These are phyloP conservation scores for Varanus salvator DNA, from an alignment of 2,113 vertebrate species.

Conservation along the genomic window DNA sequence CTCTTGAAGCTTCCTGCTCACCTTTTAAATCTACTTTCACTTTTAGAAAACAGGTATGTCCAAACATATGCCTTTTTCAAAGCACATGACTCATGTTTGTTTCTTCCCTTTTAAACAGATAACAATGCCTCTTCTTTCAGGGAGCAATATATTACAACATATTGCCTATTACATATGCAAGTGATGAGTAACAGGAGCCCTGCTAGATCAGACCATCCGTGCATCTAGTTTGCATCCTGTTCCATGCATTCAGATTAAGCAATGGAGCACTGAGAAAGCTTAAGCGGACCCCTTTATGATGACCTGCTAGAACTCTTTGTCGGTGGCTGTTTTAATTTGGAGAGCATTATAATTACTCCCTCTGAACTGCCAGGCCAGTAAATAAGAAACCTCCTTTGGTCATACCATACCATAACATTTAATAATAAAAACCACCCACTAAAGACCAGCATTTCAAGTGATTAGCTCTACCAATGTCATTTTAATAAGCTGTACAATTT, in stretches of 20 bases:
- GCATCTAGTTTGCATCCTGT: too few relatives aligned
- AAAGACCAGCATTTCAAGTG: too few relatives aligned
- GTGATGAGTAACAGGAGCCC: too few relatives aligned
- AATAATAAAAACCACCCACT: too few relatives aligned
- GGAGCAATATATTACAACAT: background rate
- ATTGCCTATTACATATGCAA: too few relatives aligned
- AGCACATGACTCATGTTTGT: background rate
- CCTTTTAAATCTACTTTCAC: too few relatives aligned
- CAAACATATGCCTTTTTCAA: background rate
- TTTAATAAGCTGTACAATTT: too few relatives aligned
- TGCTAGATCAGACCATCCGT: too few relatives aligned
- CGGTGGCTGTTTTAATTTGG: background rate
- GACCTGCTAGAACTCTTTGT: background rate
- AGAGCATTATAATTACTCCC: constrained; percentile 4
- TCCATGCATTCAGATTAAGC: background rate
- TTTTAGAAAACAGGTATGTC: too few relatives aligned
- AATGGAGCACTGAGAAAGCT: background rate
- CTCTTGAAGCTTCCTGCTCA: too few relatives aligned
- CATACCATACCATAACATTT: background rate
- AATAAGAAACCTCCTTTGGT: background rate
- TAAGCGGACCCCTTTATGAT: background rate
- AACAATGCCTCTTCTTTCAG: background rate
- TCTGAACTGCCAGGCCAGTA: background rate
- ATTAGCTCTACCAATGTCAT: too few relatives aligned
- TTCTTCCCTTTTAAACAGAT: background rate